Base-by-base conservation (phyloP, 2,797 vertebrate genomes). In the Gobionotothen gibberifrons region DNA sequence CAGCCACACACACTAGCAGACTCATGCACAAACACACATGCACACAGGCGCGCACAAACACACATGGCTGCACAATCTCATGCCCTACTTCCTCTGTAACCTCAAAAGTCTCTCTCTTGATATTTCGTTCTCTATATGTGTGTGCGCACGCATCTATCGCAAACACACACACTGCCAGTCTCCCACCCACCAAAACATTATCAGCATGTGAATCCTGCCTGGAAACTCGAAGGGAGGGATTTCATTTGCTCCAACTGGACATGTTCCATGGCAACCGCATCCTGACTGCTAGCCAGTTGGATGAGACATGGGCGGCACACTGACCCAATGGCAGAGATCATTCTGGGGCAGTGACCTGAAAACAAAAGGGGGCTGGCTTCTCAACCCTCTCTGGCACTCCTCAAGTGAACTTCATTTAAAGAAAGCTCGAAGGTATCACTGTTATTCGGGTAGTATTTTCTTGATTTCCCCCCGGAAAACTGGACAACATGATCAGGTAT, bases 1-100 rank as follows among this genome's bases (percentile, higher is more conserved):
- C 59, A 55, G 61, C 60, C 63, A 76, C 75, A 67, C 72, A 61
- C 75, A 70, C 66, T 68, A 48, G 16, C 74, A 77, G 52, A 36
- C 40, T 44, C 42, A 15, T 42, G 49, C 69, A 63, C 65, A 58
- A 6, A 44, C 9, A 44, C 9, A 5, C 54, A 17, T 22, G 53
- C 76, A 43, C 12, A 52, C 40, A 70, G 39, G 74, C 77, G 1
- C 68, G 76, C 86, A 69, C 74, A 81, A 75, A 89, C 85, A 82
- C 87, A 92, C 91, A 91, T 90, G 85, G 90, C 72, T 92, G 92
- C 92, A 91, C 90, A 93, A 95, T 95, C 93, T 94, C 92, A 95
- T 91, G 94, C 90, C 92, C 93, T 90, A 94, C 90, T 94, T 95
- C 90, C 84, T 79, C 84, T 78, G 72, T 79, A 90, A 89, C 86